Evolutionary conservation across 2,113 vertebrate genomes (phyloP).

Genomic region (Gracilinanus agilis): DNA sequence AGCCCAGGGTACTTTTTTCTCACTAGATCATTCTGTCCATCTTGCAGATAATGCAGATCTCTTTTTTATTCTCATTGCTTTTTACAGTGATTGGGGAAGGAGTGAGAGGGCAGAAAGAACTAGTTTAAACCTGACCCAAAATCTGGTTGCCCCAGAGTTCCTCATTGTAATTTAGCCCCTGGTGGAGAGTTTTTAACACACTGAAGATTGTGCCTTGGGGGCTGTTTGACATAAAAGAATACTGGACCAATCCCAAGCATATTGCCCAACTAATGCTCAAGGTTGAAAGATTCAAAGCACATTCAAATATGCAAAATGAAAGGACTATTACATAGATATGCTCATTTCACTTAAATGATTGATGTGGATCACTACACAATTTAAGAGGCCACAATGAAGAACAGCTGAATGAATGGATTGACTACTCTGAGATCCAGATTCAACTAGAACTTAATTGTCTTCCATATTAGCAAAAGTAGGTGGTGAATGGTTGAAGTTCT

Average conservation of each 20-base stretch:
- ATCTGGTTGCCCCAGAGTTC: not conserved
- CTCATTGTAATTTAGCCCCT: not conserved
- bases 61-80: not conserved
- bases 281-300: not conserved
- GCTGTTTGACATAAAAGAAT: not conserved
- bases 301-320: not conserved
- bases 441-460: not conserved
- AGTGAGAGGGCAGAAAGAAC: not conserved
- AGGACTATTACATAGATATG: not conserved
- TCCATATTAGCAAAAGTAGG: not conserved
- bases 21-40: not conserved
- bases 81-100: not conserved
- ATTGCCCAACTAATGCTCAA: not conserved
- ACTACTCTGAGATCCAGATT: not conserved
- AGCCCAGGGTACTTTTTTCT: too few relatives aligned
- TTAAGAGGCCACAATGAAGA: not conserved
- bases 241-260: not conserved
- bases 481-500: not conserved
- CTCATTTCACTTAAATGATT: not conserved
- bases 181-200: accelerated
- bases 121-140: not conserved
- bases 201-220: not conserved
- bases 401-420: not conserved
- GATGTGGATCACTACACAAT: not conserved
- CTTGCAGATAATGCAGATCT: not conserved